phyloP scores from a whole-genome alignment of 2,113 vertebrate genomes.

The Perca fluviatilis region DNA sequence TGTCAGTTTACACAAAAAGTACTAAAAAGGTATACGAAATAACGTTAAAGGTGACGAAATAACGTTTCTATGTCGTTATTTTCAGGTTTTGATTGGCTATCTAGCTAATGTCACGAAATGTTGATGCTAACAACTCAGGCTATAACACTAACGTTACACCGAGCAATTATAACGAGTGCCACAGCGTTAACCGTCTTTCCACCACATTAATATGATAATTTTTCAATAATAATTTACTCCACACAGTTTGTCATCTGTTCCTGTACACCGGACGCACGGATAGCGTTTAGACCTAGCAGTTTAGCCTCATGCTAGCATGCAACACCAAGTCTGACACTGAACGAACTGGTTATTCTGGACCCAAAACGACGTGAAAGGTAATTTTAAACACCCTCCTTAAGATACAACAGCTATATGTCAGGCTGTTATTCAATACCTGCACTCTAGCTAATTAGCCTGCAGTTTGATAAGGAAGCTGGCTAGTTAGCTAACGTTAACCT shows the following conservation, averaged over 20 bases:
- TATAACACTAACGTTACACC: background rate
- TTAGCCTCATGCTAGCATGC: constrained; percentile 73
- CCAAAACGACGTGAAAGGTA: background rate
- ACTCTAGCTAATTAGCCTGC: background rate
- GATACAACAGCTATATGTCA: background rate
- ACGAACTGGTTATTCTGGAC: constrained; percentile 67
- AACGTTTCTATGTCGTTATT: background rate
- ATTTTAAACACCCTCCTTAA: background rate
- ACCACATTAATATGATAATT: background rate
- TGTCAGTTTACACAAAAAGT: too few relatives aligned
- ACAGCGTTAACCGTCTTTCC: background rate
- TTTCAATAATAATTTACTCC: background rate
- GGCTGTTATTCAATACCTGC: background rate
- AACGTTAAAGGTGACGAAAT: background rate
- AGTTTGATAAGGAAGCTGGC: constrained; percentile 37
- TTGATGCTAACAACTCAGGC: background rate
- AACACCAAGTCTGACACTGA: constrained; percentile 66
- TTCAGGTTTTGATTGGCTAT: constrained; percentile 8
- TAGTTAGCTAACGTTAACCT: constrained; percentile 73
- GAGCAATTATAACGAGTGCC: rapidly evolving
- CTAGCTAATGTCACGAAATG: background rate
- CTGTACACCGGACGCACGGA: constrained; percentile 16
- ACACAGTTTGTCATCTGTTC: constrained; percentile 31
- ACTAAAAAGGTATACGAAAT: background rate
- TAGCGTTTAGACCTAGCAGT: constrained; percentile 63